Conservation (phyloP, 2,797 vertebrate species). For the Cuniculus paca region DNA sequence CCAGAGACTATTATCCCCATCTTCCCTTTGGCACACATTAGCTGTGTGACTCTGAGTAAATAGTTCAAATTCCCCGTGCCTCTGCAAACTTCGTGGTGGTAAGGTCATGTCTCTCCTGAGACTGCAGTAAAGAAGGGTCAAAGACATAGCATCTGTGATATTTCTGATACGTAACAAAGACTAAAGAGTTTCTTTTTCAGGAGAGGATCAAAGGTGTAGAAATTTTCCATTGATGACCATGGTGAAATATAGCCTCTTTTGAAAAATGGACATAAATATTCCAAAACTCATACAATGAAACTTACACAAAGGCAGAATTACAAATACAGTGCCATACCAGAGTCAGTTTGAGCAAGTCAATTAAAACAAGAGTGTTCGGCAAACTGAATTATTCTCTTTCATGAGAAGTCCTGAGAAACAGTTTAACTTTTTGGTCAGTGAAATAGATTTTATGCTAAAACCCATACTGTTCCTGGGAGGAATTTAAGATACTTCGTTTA, state of each 20-base stretch:
- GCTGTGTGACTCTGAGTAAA: not conserved
- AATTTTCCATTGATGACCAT: not conserved
- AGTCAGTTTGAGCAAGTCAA: not conserved
- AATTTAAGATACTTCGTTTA: not conserved
- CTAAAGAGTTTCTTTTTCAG: not conserved
- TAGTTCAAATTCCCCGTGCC: not conserved
- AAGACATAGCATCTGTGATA: not conserved
- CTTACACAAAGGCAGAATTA: not conserved
- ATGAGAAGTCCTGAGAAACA: not conserved
- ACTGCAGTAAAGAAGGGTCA: not conserved
- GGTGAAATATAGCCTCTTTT: not conserved
- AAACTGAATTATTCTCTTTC: slow-evolving; percentile 38
- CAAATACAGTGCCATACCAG: not conserved
- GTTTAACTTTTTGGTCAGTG: not conserved
- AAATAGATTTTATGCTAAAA: slow-evolving; percentile 22
- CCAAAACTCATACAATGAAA: slow-evolving; percentile 11
- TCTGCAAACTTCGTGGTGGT: not conserved
- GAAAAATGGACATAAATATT: not conserved
- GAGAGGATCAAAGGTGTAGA: not conserved
- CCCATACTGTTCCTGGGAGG: not conserved
- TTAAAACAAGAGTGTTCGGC: slow-evolving; percentile 6
- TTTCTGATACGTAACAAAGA: not conserved
- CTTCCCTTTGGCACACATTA: not conserved
- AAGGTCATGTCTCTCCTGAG: not conserved
- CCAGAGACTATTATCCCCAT: not conserved